Base-by-base conservation (phyloP, 2,113 vertebrate genomes). In the Xiphias gladius region DNA sequence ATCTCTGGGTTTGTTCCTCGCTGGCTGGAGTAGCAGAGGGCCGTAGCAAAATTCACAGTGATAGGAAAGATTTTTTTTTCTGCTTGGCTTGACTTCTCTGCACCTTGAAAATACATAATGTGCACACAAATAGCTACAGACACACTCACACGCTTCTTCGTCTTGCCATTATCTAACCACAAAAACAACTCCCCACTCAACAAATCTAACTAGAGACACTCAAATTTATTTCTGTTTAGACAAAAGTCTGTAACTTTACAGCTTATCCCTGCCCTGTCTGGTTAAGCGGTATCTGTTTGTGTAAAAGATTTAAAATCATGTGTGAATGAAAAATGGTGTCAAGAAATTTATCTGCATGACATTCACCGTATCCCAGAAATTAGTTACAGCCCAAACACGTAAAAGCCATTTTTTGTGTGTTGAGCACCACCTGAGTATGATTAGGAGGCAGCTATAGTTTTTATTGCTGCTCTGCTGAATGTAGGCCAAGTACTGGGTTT, bases 401-500 rank as follows among this genome's bases (percentile, higher is more conserved):
- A 19, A 48, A 79, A 35, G 20, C 24, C 11, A 30, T 73, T 75
- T 65, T 67, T 75, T 66, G 11, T 59, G 10, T 43, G 50, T 20
- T 14, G 32, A 43, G 66, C 17, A 54, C 16, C 22, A 19, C 41
- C 7, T 20, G 30, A 6, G 24, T 48, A 57, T 16, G 17, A 77
- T 77, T 55, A 82, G 43, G 52, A 62, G n/a, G 65, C 32, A 55
- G 54, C 71, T 30, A 19, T 75, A 75, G 74, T 71, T 77, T 85
- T 90, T 75, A 83, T 67, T 76, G 76, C 32, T 48, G 70, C 63
- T 63, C 52, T 14, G 26, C 48, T 66, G 69, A 85, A 81, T 62
- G 79, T 76, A 82, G 87, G 74, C 74, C 82, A 82, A 83, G 70
- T 62, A 2, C 61, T 55, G 68, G 32, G 69, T 86, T 89, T 76